Evolutionary conservation across 1,140 invertebrate genomes (phyloP).

Genomic region (Helicoverpa armigera): DNA sequence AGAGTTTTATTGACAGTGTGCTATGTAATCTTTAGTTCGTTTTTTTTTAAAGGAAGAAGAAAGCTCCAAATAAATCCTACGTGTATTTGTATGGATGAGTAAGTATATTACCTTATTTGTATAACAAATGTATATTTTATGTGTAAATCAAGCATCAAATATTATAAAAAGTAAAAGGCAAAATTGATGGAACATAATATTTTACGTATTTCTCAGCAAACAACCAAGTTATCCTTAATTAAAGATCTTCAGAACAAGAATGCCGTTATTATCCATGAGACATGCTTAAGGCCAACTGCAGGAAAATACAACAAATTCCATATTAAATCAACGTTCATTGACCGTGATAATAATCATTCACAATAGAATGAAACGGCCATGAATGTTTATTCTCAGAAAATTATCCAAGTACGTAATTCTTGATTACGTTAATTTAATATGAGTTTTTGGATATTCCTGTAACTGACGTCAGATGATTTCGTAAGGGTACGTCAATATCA

Average conservation of each 20-base stretch:
- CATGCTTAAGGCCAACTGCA: neutral
- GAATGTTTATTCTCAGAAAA: conserved; percentile 9
- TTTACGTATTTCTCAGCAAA: no score
- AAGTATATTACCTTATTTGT: no score
- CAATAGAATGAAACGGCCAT: conserved; percentile 6
- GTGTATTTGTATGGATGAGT: no score
- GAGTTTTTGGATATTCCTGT: neutral
- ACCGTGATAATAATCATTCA: conserved; percentile 23
- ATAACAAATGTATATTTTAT: no score
- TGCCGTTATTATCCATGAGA: neutral
- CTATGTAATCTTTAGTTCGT: no score
- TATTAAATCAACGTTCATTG: neutral
- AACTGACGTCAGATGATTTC: neutral
- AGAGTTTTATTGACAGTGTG: no score
- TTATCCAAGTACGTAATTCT: neutral
- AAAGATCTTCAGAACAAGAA: neutral
- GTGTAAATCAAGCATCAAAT: no score
- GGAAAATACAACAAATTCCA: conserved; percentile 7
- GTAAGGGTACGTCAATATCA: no score
- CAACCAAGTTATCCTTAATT: conserved; percentile 4
- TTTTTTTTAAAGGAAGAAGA: no score
- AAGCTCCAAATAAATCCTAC: no score
- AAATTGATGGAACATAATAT: no score
- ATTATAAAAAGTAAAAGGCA: no score
- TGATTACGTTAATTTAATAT: neutral